phyloP scores from a whole-genome alignment of 2,888 invertebrate genomes.

The Antheraea yamamai region DNA sequence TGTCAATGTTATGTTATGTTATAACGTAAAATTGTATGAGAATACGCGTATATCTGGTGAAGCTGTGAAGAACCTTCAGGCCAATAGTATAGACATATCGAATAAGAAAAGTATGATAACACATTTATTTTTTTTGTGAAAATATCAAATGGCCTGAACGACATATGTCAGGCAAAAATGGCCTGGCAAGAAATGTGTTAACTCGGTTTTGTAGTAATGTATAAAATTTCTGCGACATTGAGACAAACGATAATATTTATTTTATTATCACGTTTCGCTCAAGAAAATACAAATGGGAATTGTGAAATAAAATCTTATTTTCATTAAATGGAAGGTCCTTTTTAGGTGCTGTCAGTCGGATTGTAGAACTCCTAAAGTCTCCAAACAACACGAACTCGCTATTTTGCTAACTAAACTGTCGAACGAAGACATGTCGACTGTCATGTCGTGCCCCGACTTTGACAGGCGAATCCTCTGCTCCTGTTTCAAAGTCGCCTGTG shows the following conservation, averaged over 20 bases:
- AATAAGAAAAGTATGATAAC: too few relatives aligned
- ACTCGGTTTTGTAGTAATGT: too few relatives aligned
- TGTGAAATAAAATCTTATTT: not conserved
- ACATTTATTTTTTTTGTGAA: too few relatives aligned
- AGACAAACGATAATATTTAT: not conserved
- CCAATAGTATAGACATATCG: too few relatives aligned
- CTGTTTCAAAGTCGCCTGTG: conserved; percentile 76
- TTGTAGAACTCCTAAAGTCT: conserved; percentile 49
- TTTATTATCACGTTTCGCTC: not conserved
- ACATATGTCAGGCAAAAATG: too few relatives aligned
- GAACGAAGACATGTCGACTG: conserved; percentile 64
- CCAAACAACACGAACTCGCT: conserved; percentile 64
- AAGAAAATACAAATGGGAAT: not conserved
- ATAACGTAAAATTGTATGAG: too few relatives aligned
- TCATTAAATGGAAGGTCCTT: not conserved
- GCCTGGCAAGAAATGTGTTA: too few relatives aligned
- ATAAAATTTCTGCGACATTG: too few relatives aligned
- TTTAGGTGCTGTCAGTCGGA: conserved; percentile 69
- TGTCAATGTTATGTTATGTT: too few relatives aligned
- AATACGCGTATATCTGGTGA: too few relatives aligned
- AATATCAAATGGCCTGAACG: too few relatives aligned
- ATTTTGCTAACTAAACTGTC: conserved; percentile 58
- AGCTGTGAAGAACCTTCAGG: too few relatives aligned
- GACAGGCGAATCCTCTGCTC: conserved; percentile 76
- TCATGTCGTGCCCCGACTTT: conserved; percentile 75